These are phyloP conservation scores for Enteromius argenteus DNA, from an alignment of 2,797 vertebrate species.

Conservation along the genomic window DNA sequence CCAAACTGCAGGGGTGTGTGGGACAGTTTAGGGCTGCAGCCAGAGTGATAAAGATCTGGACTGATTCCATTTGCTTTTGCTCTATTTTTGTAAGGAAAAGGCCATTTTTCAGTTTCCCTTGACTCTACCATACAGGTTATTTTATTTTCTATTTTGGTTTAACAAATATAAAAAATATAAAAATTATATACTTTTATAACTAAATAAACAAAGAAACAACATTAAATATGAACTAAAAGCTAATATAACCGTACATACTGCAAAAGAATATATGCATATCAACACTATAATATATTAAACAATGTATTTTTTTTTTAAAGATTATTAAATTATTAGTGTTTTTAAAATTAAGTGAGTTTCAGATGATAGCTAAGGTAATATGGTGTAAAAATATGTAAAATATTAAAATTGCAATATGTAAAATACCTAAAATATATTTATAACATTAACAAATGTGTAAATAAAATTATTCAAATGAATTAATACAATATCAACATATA, in stretches of 20 bases:
- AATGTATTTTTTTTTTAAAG: background rate
- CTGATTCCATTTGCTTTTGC: slow-evolving; percentile 13
- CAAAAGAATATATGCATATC: background rate
- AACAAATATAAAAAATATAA: background rate
- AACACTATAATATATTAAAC: background rate
- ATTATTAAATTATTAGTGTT: background rate
- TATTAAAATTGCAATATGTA: background rate
- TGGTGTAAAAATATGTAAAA: background rate
- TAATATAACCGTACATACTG: background rate
- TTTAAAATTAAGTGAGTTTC: background rate
- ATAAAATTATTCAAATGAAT: background rate
- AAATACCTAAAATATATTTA: background rate
- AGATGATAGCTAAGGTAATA: background rate
- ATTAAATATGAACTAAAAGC: background rate
- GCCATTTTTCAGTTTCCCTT: background rate
- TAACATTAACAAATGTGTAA: background rate
- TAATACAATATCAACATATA: background rate
- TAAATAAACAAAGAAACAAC: background rate
- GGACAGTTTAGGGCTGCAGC: slow-evolving; percentile 8
- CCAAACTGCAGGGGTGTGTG: slow-evolving; percentile 40
- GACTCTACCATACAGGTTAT: background rate
- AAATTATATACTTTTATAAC: background rate
- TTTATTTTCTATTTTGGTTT: background rate
- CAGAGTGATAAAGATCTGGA: slow-evolving; percentile 38
- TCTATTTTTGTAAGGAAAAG: background rate